Conservation (phyloP, 2,888 invertebrate genomes). For the Spilarctia lutea region DNA sequence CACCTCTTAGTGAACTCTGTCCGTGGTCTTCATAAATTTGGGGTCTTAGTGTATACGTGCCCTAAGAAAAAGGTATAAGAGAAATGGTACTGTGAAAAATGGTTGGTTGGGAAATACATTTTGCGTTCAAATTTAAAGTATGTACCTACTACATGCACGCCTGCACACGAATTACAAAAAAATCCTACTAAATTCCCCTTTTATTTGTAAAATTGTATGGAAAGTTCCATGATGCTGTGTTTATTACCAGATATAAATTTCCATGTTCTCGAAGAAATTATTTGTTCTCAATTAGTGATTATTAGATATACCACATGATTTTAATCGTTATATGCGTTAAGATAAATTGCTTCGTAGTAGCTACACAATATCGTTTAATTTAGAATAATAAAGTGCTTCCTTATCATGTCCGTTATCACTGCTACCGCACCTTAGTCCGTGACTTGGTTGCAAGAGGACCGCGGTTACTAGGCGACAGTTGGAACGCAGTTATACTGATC, state of each 20-base stretch:
- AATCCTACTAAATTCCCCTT: too few species aligned
- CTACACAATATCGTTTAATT: neutral
- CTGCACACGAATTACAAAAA: too few species aligned
- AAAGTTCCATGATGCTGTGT: too few species aligned
- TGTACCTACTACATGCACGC: neutral
- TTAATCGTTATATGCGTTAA: neutral
- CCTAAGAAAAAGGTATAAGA: neutral
- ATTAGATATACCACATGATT: too few species aligned
- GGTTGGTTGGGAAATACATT: neutral
- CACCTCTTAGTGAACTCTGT: conserved; percentile 85
- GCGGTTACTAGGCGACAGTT: conserved; percentile 69
- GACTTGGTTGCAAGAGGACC: conserved; percentile 75
- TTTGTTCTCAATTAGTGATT: neutral
- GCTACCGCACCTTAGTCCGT: conserved; percentile 62
- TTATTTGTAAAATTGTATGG: too few species aligned
- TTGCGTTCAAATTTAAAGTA: too few species aligned
- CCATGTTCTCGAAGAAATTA: neutral
- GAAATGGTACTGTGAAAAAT: neutral
- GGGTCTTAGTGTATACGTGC: conserved; percentile 44
- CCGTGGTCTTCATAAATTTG: conserved; percentile 66
- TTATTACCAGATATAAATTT: neutral
- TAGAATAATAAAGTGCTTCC: neutral
- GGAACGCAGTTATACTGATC: conserved; percentile 83
- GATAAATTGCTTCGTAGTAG: neutral
- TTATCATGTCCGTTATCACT: conserved; percentile 48